Evolutionary conservation across 2,797 vertebrate species (phyloP).

Genomic region (Smutsia gigantea): DNA sequence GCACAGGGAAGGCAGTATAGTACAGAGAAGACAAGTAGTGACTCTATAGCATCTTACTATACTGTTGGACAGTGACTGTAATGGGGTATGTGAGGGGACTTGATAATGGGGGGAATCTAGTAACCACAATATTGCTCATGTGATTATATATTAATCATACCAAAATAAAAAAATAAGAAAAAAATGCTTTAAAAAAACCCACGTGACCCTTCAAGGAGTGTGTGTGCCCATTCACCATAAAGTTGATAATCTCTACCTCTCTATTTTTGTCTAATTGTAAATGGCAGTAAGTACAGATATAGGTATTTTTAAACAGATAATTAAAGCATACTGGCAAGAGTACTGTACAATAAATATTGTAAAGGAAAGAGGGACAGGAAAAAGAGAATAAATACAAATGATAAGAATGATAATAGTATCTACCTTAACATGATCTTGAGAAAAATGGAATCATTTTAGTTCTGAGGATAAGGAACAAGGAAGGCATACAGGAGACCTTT

Average conservation of each 20-base stretch:
- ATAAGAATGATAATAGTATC: not conserved
- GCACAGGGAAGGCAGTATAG: too few relatives aligned
- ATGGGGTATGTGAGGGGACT: too few relatives aligned
- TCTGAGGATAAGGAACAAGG: constrained; percentile 1
- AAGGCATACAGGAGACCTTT: not conserved
- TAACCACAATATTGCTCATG: too few relatives aligned
- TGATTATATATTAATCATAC: too few relatives aligned
- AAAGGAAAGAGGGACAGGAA: constrained; percentile 19
- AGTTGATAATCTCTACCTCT: not conserved
- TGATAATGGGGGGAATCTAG: too few relatives aligned
- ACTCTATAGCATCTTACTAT: too few relatives aligned
- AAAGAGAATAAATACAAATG: constrained; percentile 14
- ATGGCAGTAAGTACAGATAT: not conserved
- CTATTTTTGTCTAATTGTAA: not conserved
- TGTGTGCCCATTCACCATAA: not conserved
- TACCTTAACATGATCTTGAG: constrained; percentile 28
- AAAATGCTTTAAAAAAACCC: not conserved
- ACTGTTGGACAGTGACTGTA: too few relatives aligned
- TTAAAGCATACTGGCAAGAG: constrained; percentile 18
- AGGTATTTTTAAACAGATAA: constrained; percentile 31
- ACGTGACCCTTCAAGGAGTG: not conserved
- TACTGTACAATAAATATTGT: not conserved
- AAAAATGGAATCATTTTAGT: not conserved
- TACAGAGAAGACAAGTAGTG: too few relatives aligned
- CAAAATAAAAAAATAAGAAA: too few relatives aligned